Evolutionary conservation across 2,797 vertebrate species (phyloP), one percentile per base, ranked within the genome.

Genomic region (Leptoclinus maculatus): DNA sequence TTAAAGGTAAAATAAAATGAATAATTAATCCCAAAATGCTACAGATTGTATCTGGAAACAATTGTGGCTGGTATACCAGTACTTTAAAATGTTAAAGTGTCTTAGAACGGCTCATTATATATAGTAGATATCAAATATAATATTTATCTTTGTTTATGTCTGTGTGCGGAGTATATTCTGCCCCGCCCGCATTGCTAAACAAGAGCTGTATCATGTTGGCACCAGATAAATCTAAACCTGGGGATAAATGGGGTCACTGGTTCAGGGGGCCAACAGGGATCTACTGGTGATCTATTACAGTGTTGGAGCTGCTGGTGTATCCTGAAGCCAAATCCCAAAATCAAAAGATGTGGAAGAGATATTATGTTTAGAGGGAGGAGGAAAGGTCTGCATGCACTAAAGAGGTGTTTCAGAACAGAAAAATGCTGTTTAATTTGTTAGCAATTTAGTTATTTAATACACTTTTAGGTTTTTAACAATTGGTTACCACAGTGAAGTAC

Each of bases 191-290:
- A 54, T 17, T 41, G 53, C 23, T 17, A 4, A 38, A 66, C 45
- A 32, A 57, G 27, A 13, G 57, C 68, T 63, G 51, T 51, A 71
- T 21, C 58, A 23, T 32, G 74, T 66, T n/a, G 49, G 36, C 57
- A 43, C 4, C 38, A 68, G 63, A 78, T 80, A 66, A 82, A 86
- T 81, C 65, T 70, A 49, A 45, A 43, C 36, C 64, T 14, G 29
- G 25, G 60, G 70, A 71, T 65, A 60, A 77, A 79, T 79, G 69
- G 68, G 68, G 78, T 60, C 79, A 71, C 25, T 76, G 73, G 73
- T 76, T 68, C 57, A 21, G 64, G 25, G 71, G 71, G 60, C 69
- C 23, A 36, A 25, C 32, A 63, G 27, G 41, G 59, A 74, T 62
- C 66, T 80, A 51, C 43, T 71, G 78, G 54, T 59, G 75, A 83